Percentiles rank a stretch among this genome's conserved stretches.
Conservation (phyloP, 92 coral and sea anemone species). For the Paramuricea clavata region DNA sequence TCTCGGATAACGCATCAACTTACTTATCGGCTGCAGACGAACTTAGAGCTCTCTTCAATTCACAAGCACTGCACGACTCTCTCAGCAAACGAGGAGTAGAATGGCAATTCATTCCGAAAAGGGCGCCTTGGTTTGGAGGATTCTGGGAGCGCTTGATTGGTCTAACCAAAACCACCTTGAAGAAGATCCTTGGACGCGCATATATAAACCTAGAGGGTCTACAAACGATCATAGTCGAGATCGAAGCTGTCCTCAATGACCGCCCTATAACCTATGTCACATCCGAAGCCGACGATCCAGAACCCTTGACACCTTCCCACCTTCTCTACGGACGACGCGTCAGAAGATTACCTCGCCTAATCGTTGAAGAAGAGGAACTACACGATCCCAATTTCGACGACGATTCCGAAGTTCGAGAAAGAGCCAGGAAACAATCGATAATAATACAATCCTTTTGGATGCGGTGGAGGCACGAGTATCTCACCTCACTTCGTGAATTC, state of each 20-base stretch:
- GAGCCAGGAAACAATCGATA: too few relatives aligned
- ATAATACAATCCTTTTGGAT: not conserved
- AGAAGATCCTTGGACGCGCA: not conserved
- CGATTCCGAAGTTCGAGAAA: not conserved
- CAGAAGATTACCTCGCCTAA: not conserved
- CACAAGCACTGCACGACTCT: conserved; percentile 57
- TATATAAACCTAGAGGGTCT: not conserved
- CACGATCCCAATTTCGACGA: not conserved
- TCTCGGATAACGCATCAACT: conserved; percentile 70
- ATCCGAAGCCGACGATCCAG: conserved; percentile 2
- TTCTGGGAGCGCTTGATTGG: conserved; percentile 73
- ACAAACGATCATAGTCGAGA: not conserved
- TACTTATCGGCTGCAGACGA: conserved; percentile 52
- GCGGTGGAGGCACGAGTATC: not conserved
- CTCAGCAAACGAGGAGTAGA: conserved; percentile 57
- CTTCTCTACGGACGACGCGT: conserved; percentile 17
- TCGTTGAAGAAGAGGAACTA: not conserved
- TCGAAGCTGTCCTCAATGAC: not conserved
- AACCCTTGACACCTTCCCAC: conserved; percentile 46
- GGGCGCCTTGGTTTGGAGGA: conserved; percentile 70
- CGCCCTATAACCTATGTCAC: not conserved
- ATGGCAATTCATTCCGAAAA: conserved; percentile 70
- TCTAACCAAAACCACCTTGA: conserved; percentile 32
- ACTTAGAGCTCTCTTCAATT: conserved; percentile 52
- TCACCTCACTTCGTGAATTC: conserved; percentile 35